phyloP scores from a whole-genome alignment of 2,113 vertebrate species.

The Pyrgilauda ruficollis region DNA sequence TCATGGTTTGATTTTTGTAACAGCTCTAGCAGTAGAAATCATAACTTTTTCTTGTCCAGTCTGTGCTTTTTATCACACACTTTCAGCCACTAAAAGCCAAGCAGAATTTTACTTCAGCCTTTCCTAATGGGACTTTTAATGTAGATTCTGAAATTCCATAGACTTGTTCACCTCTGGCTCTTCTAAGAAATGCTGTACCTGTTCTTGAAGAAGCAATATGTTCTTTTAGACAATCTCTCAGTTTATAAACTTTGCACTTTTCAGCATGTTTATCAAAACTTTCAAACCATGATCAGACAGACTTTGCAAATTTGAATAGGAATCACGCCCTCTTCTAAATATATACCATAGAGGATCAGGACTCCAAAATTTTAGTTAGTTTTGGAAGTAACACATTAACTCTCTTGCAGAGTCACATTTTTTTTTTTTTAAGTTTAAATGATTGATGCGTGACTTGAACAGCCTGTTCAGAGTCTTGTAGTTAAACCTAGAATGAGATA shows the following conservation, averaged over 20 bases:
- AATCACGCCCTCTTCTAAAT: neutral
- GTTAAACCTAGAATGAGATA: neutral
- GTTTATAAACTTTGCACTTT: neutral
- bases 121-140: neutral
- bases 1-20: constrained; percentile 26
- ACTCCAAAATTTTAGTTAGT: neutral
- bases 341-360: neutral
- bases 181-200: neutral
- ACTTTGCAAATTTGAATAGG: neutral
- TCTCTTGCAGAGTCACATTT: neutral
- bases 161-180: neutral
- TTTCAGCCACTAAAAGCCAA: constrained; percentile 4
- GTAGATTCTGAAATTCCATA: neutral
- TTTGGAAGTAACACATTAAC: neutral
- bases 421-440: neutral
- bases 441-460: neutral
- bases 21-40: constrained; percentile 3
- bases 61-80: constrained; percentile 4
- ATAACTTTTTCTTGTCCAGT: neutral
- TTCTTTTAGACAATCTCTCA: neutral
- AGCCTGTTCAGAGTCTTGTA: neutral
- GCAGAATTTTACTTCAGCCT: neutral
- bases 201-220: neutral
- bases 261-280: neutral
- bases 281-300: neutral